These are phyloP conservation scores for Hydractinia echinata DNA, from an alignment of 30 jellyfish, hydroid and myxozoan species.

Conservation along the genomic window DNA sequence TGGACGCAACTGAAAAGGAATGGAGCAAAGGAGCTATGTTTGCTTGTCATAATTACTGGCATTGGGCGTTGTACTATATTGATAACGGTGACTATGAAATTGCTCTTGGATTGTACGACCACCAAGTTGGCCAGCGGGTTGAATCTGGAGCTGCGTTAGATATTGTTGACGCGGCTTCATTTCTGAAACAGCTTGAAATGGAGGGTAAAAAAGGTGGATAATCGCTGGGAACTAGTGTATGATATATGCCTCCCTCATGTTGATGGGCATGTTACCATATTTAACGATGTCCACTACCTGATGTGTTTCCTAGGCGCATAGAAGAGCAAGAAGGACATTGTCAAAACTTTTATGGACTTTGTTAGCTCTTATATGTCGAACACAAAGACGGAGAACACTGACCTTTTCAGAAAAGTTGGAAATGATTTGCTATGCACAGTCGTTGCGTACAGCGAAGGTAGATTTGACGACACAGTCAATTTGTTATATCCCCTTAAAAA, in stretches of 20 bases:
- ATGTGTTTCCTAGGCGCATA: conserved; percentile 25
- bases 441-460: conserved; percentile 32
- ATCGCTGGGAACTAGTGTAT: conserved; percentile 42
- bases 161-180: conserved; percentile 39
- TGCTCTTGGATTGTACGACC: conserved; percentile 34
- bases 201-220: conserved; percentile 37
- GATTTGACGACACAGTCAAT: conserved; percentile 35
- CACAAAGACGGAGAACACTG: conserved; percentile 18
- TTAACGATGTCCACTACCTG: conserved; percentile 38
- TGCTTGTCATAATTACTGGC: conserved; percentile 55
- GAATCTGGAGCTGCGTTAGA: conserved; percentile 34
- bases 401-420: conserved; percentile 8
- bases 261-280: conserved; percentile 35
- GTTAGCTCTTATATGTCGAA: neutral
- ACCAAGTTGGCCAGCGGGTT: conserved; percentile 20
- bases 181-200: conserved; percentile 32
- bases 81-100: conserved; percentile 40
- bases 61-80: conserved; percentile 47
- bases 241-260: conserved; percentile 28
- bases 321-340: conserved; percentile 11
- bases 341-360: neutral
- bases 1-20: conserved; percentile 33
- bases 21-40: conserved; percentile 35
- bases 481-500: conserved; percentile 23
- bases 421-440: conserved; percentile 6